Evolutionary conservation across 2,888 invertebrate genomes (phyloP), one percentile per base, ranked within the genome.

Genomic region (Bimastos eiseni): DNA sequence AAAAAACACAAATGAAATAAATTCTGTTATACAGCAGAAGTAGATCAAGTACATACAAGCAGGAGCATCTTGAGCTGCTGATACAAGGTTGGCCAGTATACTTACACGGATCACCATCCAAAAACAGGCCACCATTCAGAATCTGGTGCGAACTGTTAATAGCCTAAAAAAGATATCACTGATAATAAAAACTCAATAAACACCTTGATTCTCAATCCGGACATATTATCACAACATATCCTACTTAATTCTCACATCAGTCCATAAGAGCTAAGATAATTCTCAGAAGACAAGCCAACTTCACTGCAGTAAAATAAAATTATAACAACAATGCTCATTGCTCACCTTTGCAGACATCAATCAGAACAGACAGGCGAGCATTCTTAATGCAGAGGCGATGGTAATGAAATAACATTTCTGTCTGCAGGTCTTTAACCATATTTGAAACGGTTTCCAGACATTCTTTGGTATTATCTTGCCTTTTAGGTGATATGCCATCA

Each of bases 341-440:
- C 90, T 15, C 30, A 88, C 88, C 88, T 24, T 30, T 49, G 55
- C 86, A 90, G 70, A 30, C n/a, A 90, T 91, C 84, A 44, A 93
- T 93, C 93, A 91, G 92, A 92, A 30, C 93, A 86, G 37, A 93
- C 90, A 94, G 92, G n/a, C 92, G 92, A 37, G 93, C 93, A 83
- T 95, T 93, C 90, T 94, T 94, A 34, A 95, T 93, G 91, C 94
- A 94, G 37, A 95, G 93, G 49, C 95, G 92, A 91, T 95, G 94
- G 92, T 95, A 94, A 93, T 94, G 94, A 83, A 94, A 93, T 41
- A 94, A 92, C 89, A 95, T 93, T 90, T 95, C 95, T 83, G 94
- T 93, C 91, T 95, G 95, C 30, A 95, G 93, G 91, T 95, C 95
- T 91, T 93, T 94, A 83, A 94, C 93, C 13, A 93, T 19, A 30